Evolutionary conservation across 92 coral and sea anemone species (phyloP).

Genomic region (Hydrozoanthus gracilis): DNA sequence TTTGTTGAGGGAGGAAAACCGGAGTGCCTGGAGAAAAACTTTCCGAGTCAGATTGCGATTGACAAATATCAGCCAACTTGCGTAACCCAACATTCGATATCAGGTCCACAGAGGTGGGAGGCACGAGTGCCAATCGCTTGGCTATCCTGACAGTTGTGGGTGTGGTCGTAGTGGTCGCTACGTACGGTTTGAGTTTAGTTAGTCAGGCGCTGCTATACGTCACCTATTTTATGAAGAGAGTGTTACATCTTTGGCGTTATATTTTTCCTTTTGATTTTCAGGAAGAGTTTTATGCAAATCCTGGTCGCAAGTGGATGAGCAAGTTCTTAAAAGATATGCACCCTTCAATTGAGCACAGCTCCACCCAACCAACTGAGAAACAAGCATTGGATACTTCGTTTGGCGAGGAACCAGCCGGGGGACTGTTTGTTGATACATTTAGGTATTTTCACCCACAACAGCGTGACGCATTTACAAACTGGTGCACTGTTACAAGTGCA

Average conservation of each 20-base stretch:
- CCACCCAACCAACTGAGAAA: background rate
- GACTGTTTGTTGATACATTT: conserved; percentile 77
- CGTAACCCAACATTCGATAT: too few relatives aligned
- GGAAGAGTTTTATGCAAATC: conserved; percentile 79
- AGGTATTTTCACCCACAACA: conserved; percentile 86
- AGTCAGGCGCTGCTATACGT: background rate
- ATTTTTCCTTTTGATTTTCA: conserved; percentile 9
- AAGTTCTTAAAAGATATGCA: conserved; percentile 59
- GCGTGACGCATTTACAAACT: conserved; percentile 86
- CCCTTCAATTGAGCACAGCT: background rate
- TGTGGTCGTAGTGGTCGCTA: too few relatives aligned
- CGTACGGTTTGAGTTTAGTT: background rate
- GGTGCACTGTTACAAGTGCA: conserved; percentile 95
- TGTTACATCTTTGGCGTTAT: background rate
- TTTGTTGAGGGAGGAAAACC: too few relatives aligned
- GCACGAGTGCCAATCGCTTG: too few relatives aligned
- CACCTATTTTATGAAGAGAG: background rate
- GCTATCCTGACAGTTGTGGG: too few relatives aligned
- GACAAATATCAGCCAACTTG: too few relatives aligned
- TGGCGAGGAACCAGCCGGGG: conserved; percentile 34
- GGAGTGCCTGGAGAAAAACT: too few relatives aligned
- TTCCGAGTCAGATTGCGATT: too few relatives aligned
- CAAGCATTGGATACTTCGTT: background rate
- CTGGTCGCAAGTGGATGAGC: conserved; percentile 91
- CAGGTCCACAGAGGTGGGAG: too few relatives aligned